phyloP scores from a whole-genome alignment of 2,888 invertebrate genomes.

The Lasiommata megera region DNA sequence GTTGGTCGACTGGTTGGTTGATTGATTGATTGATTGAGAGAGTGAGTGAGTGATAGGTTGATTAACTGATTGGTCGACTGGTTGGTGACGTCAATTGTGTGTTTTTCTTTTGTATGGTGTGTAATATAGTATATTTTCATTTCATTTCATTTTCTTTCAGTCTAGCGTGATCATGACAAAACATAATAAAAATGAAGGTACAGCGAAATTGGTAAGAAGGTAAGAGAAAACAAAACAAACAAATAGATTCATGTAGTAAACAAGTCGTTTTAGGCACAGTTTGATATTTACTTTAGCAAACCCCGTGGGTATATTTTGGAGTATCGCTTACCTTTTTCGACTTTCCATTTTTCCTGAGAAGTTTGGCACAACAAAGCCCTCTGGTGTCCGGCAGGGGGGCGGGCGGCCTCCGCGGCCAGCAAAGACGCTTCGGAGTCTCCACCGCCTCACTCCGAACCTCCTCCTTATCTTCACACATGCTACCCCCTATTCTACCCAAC shows the following conservation, averaged over 20 bases:
- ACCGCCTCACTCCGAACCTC: slow-evolving; percentile 65
- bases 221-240: no score
- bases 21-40: no score
- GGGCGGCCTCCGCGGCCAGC: slow-evolving; percentile 68
- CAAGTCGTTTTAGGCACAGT: neutral
- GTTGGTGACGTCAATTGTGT: no score
- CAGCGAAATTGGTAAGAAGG: no score
- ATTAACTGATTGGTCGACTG: no score
- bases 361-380: slow-evolving; percentile 91
- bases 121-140: no score
- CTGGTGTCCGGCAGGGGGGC: slow-evolving; percentile 85
- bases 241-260: neutral
- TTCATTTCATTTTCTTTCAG: no score
- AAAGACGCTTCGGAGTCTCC: slow-evolving; percentile 59
- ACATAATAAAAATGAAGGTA: no score
- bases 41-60: no score
- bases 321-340: slow-evolving; percentile 85
- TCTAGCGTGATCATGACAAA: no score
- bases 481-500: slow-evolving; percentile 55
- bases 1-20: no score
- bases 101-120: no score
- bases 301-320: neutral
- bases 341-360: slow-evolving; percentile 90
- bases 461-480: slow-evolving; percentile 77
- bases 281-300: neutral